A percentile compares a stretch with the other conserved stretches of the same genome.
Evolutionary conservation across 1,140 invertebrate species (phyloP).

Genomic region (Hyles vespertilio): DNA sequence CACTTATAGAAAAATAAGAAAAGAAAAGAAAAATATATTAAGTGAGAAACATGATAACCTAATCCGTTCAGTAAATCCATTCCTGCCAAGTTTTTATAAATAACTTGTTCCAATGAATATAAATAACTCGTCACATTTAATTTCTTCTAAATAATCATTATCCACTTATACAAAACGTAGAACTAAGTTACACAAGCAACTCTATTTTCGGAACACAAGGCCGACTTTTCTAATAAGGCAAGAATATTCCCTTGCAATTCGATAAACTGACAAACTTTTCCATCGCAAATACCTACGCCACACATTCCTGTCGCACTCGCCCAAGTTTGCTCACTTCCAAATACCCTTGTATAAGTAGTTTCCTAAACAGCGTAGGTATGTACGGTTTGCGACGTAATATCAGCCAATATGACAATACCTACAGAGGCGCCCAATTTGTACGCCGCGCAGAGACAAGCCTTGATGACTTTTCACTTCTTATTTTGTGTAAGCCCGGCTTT

Average conservation of each 20-base stretch:
- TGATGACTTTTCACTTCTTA: constrained; percentile 9
- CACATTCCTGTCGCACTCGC: constrained; percentile 4
- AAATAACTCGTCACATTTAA: too few species aligned
- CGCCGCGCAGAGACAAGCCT: constrained; percentile 9
- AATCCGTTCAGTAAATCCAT: too few species aligned
- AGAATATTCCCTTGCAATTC: constrained; percentile 6
- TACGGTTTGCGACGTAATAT: constrained; percentile 35
- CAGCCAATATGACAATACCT: constrained; percentile 41
- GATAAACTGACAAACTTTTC: constrained; percentile 4
- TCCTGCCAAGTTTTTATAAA: too few species aligned
- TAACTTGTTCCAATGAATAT: too few species aligned
- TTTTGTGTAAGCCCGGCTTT: neutral
- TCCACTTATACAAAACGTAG: too few species aligned
- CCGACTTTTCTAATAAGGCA: constrained; percentile 6
- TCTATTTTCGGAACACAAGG: neutral
- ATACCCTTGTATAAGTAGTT: constrained; percentile 8
- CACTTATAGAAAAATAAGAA: too few species aligned
- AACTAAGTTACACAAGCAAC: too few species aligned
- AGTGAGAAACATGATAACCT: too few species aligned
- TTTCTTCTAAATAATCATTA: too few species aligned
- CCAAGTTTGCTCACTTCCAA: constrained; percentile 1
- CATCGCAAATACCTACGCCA: neutral
- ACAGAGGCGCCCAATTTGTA: constrained; percentile 47
- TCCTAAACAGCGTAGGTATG: constrained; percentile 9
- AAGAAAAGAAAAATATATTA: too few species aligned